Conservation (phyloP, 2,113 vertebrate species). For the Heloderma charlesbogerti region DNA sequence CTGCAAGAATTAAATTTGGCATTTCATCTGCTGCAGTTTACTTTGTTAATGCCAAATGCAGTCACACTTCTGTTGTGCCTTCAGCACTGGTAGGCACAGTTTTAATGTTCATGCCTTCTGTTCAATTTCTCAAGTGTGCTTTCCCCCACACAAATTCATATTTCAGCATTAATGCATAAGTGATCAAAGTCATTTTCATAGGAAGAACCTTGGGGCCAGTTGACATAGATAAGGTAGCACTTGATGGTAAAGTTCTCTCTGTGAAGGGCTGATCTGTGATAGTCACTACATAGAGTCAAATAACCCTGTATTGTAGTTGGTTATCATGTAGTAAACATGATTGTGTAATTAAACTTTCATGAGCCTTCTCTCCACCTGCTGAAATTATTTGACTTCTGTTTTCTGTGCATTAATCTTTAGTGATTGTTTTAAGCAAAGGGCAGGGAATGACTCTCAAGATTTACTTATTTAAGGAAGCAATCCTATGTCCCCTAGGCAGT, state of each 20-base stretch:
- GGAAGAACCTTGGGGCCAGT: neutral
- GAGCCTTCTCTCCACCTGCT: no score
- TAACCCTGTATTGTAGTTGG: no score
- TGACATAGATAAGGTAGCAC: neutral
- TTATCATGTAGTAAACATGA: neutral
- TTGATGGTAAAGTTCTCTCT: neutral
- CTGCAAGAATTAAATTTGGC: neutral
- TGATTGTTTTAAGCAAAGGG: neutral
- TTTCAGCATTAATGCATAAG: neutral
- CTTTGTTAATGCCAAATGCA: neutral
- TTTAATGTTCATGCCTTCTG: neutral
- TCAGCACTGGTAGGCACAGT: neutral
- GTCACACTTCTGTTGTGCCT: neutral
- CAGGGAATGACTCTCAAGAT: neutral
- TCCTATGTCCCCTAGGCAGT: no score
- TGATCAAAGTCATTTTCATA: neutral
- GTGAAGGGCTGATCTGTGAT: neutral
- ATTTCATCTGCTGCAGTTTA: neutral
- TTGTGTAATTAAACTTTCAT: neutral
- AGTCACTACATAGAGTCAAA: neutral
- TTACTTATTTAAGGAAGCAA: neutral
- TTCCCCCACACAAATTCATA: neutral
- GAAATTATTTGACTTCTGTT: neutral
- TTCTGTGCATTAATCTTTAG: neutral
- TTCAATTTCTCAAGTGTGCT: neutral